phyloP scores from a whole-genome alignment of 2,113 vertebrate species.

The Isurus oxyrinchus region DNA sequence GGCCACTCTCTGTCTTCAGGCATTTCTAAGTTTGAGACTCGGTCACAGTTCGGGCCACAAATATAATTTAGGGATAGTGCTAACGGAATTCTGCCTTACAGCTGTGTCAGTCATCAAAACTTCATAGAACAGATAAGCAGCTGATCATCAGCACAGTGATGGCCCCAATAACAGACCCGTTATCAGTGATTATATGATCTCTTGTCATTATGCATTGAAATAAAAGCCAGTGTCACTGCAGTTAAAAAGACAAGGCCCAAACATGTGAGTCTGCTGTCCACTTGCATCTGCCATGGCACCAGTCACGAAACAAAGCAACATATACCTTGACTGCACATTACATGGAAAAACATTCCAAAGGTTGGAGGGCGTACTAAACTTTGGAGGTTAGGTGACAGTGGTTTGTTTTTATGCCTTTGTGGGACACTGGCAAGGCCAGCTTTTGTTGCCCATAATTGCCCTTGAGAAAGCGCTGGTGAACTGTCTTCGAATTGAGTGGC shows the following conservation, averaged over 20 bases:
- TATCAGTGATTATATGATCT: not conserved
- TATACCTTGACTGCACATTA: not conserved
- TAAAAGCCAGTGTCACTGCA: not conserved
- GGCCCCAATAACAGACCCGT: not conserved
- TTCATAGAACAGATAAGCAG: not conserved
- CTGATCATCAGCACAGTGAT: not conserved
- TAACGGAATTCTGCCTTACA: constrained; percentile 11
- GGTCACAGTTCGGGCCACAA: not conserved
- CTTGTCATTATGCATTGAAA: not conserved
- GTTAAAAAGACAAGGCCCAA: not conserved
- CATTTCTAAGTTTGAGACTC: not conserved
- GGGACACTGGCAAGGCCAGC: no score
- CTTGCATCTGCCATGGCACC: not conserved
- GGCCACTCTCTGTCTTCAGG: not conserved
- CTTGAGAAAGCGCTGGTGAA: no score
- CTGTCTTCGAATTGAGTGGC: no score
- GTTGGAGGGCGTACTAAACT: no score
- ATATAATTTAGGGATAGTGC: not conserved
- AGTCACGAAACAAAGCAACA: not conserved
- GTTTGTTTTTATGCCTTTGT: no score
- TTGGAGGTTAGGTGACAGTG: not conserved
- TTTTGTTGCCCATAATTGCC: no score
- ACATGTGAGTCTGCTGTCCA: not conserved
- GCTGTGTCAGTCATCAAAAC: not conserved
- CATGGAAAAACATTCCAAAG: not conserved